phyloP scores from a whole-genome alignment of 53 echinoderm and acorn worm genomes.

The Holothuria scabra region DNA sequence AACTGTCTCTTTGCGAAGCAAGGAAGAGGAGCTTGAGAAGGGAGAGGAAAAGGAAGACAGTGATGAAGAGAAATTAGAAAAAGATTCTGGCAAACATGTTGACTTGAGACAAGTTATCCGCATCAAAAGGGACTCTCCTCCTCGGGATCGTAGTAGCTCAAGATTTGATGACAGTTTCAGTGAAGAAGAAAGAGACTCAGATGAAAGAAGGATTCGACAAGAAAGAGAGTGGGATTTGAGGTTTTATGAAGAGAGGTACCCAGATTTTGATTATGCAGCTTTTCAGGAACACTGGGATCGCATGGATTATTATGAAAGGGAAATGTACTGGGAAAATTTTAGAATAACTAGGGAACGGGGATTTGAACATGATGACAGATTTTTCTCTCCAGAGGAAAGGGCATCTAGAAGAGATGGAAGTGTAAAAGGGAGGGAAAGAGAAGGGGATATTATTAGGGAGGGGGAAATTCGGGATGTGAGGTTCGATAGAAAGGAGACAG shows the following conservation, averaged over 20 bases:
- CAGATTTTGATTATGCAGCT: constrained; percentile 50
- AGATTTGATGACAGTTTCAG: constrained; percentile 1
- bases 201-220: background rate
- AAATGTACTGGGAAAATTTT: constrained; percentile 49
- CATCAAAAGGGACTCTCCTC: constrained; percentile 79
- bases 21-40: constrained; percentile 24
- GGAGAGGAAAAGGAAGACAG: constrained; percentile 31
- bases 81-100: constrained; percentile 55
- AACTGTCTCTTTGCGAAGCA: constrained; percentile 56
- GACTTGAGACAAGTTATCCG: constrained; percentile 91
- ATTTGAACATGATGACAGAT: constrained; percentile 39
- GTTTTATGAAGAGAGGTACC: constrained; percentile 8
- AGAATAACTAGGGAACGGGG: constrained; percentile 16
- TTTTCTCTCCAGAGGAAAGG: constrained; percentile 21
- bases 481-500: constrained; percentile 35
- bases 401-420: background rate
- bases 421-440: background rate
- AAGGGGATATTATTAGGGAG: background rate
- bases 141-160: constrained; percentile 44
- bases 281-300: constrained; percentile 41
- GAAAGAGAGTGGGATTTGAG: constrained; percentile 52
- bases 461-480: constrained; percentile 10
- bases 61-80: constrained; percentile 45
- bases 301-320: constrained; percentile 45
- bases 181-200: background rate